A percentile compares a stretch with the other conserved stretches of the same genome.
phyloP scores from a whole-genome alignment of 2,113 vertebrate genomes.

The Pelmatolapia mariae region DNA sequence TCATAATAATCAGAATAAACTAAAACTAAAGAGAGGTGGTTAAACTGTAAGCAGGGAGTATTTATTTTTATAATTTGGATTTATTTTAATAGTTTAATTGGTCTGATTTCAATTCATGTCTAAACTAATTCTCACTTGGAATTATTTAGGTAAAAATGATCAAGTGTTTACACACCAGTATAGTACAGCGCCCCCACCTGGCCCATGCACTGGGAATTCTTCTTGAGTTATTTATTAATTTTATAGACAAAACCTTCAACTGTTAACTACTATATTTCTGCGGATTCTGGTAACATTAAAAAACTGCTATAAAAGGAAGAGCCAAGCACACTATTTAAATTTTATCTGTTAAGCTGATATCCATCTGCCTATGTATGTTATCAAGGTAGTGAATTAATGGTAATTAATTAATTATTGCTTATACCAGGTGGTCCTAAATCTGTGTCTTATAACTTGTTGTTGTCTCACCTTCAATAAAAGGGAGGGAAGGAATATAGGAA shows the following conservation, averaged over 20 bases:
- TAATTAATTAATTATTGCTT: background rate
- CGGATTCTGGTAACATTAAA: background rate
- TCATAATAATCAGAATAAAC: background rate
- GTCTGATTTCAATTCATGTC: background rate
- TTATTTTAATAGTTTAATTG: background rate
- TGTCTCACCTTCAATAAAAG: background rate
- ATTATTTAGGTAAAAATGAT: background rate
- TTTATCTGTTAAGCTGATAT: background rate
- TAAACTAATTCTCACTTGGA: background rate
- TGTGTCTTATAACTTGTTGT: background rate
- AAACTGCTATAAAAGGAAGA: background rate
- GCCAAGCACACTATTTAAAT: background rate
- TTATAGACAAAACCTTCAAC: background rate
- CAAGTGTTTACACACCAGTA: background rate
- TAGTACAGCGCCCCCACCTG: background rate
- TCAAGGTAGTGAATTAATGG: background rate
- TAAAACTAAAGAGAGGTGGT: background rate
- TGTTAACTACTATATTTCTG: background rate
- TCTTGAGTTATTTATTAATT: background rate
- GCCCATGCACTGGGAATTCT: background rate
- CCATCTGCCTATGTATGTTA: background rate
- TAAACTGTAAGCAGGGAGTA: background rate
- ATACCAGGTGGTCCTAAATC: background rate
- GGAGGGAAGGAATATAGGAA: background rate
- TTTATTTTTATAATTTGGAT: background rate